phyloP scores from a whole-genome alignment of 2,888 invertebrate species.

The Noctua fimbriata region DNA sequence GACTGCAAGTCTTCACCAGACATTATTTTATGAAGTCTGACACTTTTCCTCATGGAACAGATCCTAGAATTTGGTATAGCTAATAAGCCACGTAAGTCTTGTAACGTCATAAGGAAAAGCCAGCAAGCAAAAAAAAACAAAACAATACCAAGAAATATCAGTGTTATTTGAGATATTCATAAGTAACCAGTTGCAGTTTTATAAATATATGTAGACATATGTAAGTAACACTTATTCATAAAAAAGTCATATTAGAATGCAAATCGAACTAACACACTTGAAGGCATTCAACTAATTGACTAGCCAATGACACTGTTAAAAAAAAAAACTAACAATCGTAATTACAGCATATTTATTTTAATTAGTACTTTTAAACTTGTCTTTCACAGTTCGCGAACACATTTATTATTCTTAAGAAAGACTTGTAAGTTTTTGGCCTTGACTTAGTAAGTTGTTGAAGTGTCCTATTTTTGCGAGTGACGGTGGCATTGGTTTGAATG shows the following conservation, averaged over 20 bases:
- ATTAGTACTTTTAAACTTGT: slow-evolving; percentile 39
- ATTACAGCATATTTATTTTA: slow-evolving; percentile 49
- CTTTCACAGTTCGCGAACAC: slow-evolving; percentile 32
- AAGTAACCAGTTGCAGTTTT: no score
- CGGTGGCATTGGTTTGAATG: slow-evolving; percentile 17
- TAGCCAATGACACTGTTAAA: slow-evolving; percentile 23
- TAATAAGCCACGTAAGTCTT: no score
- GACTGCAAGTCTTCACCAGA: no score
- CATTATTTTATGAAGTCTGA: no score
- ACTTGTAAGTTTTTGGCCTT: slow-evolving; percentile 9
- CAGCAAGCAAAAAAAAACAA: no score
- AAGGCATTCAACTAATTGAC: slow-evolving; percentile 38
- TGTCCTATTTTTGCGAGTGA: slow-evolving; percentile 9
- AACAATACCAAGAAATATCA: no score
- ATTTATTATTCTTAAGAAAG: slow-evolving; percentile 39
- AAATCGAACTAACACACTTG: neutral
- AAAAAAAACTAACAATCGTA: slow-evolving; percentile 28
- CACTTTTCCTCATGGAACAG: no score
- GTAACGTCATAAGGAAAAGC: no score
- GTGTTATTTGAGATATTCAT: no score
- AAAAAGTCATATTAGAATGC: slow-evolving; percentile 18
- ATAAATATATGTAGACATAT: no score
- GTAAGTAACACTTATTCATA: neutral
- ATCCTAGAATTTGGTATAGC: no score
- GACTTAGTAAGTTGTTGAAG: slow-evolving; percentile 31